phyloP scores from a whole-genome alignment of 2,797 vertebrate genomes.

The Percopsis omiscomaycus region DNA sequence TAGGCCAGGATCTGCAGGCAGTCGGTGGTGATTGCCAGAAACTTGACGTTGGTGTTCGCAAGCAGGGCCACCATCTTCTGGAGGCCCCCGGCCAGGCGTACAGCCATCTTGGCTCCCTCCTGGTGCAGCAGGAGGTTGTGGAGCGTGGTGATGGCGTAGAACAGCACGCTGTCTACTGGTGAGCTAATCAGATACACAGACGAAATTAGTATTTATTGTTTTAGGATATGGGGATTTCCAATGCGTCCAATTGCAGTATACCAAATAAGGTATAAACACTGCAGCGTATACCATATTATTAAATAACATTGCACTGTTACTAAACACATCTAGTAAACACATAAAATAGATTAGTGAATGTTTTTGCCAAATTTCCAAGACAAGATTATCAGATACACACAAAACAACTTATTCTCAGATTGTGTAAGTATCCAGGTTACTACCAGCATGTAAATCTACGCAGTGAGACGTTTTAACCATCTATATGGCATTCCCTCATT shows the following conservation, averaged over 20 bases:
- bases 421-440: not conserved
- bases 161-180: conserved; percentile 96
- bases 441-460: conserved; percentile 8
- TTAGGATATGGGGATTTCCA: too few relatives aligned
- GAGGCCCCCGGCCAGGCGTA: conserved; percentile 93
- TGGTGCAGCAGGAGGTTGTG: conserved; percentile 97
- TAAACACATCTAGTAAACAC: too few relatives aligned
- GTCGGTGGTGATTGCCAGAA: conserved; percentile 98
- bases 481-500: not conserved
- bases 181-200: conserved; percentile 76
- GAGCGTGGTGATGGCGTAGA: conserved; percentile 98
- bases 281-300: too few relatives aligned
- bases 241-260: not conserved
- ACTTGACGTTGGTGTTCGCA: conserved; percentile 98
- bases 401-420: too few relatives aligned
- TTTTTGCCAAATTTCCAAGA: too few relatives aligned
- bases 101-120: conserved; percentile 99
- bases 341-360: too few relatives aligned
- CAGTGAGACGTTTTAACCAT: not conserved
- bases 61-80: conserved; percentile 99
- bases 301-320: too few relatives aligned
- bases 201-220: too few relatives aligned
- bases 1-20: conserved; percentile 99
- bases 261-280: too few relatives aligned
- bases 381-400: too few relatives aligned